These are phyloP conservation scores for Lasioglossum malachurum DNA, from an alignment of 2,888 invertebrate genomes.

Conservation along the genomic window DNA sequence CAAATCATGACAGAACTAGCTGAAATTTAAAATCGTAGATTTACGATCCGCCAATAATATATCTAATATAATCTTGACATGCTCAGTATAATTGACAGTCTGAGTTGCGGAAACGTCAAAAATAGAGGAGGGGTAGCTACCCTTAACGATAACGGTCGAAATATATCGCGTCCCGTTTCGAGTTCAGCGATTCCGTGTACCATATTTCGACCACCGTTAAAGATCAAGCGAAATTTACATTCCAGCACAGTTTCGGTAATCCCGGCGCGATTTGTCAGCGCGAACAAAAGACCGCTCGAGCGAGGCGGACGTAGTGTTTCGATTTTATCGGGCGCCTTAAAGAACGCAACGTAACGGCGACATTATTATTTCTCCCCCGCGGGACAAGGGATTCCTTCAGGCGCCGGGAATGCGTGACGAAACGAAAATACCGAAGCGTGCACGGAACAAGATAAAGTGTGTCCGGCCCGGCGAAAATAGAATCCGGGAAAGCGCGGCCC, in stretches of 20 bases:
- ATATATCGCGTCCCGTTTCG: neutral
- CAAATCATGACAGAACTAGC: neutral
- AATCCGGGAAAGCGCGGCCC: slow-evolving; percentile 24
- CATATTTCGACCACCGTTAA: neutral
- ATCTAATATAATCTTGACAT: neutral
- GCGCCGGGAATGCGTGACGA: slow-evolving; percentile 25
- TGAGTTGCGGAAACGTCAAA: neutral
- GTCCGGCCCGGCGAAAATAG: slow-evolving; percentile 40
- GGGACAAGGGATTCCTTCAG: slow-evolving; percentile 15
- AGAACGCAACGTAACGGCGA: slow-evolving; percentile 25
- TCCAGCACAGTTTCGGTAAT: neutral
- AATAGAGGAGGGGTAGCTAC: neutral
- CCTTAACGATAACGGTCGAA: neutral
- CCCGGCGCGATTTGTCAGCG: neutral
- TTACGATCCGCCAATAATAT: too few species aligned
- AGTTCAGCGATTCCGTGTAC: neutral
- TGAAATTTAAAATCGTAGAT: too few species aligned
- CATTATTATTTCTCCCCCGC: slow-evolving; percentile 27
- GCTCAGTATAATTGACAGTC: neutral
- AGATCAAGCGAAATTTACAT: neutral
- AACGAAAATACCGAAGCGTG: slow-evolving; percentile 49
- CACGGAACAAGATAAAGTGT: slow-evolving; percentile 45
- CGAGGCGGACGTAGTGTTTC: neutral
- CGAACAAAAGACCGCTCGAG: neutral
- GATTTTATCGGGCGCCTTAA: neutral